Conservation (phyloP, 92 coral and sea anemone genomes). For the Chrysogorgia sp. region DNA sequence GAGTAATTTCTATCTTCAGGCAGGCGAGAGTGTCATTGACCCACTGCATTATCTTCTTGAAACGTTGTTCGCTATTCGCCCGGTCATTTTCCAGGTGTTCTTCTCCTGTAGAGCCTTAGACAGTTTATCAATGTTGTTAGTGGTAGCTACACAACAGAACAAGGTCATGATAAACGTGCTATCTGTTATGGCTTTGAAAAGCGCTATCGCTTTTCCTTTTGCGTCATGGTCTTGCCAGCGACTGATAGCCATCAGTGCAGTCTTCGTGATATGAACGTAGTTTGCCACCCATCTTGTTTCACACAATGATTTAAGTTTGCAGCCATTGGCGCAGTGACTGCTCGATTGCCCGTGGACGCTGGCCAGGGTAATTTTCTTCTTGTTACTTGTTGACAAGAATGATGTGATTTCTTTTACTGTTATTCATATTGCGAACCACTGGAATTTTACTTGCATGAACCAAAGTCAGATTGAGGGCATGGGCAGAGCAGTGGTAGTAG, state of each 20-base stretch:
- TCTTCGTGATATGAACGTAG: constrained; percentile 33
- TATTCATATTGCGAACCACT: no score
- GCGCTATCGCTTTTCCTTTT: constrained; percentile 14
- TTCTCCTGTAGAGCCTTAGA: no score
- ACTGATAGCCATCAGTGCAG: constrained; percentile 47
- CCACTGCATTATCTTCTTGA: no score
- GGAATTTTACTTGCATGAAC: no score
- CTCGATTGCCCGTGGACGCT: constrained; percentile 26
- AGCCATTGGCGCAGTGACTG: constrained; percentile 34
- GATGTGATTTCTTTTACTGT: no score
- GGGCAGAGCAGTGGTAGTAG: no score
- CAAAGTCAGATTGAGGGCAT: no score
- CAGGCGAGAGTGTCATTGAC: no score
- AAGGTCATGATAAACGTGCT: constrained; percentile 30
- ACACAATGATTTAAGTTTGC: constrained; percentile 61
- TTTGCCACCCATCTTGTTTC: constrained; percentile 63
- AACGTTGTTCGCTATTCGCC: no score
- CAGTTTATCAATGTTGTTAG: no score
- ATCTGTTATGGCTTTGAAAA: constrained; percentile 21
- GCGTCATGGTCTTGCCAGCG: constrained; percentile 32
- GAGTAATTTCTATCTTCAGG: no score
- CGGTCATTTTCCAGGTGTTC: no score
- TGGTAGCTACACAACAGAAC: constrained; percentile 11
- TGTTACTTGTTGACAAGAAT: constrained; percentile 12
- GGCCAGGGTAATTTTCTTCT: constrained; percentile 46